Percentiles rank a stretch among this genome's conserved stretches.
phyloP scores from a whole-genome alignment of 37 sponge, comb jelly and placozoan genomes.

The Hexactinellida sp. region DNA sequence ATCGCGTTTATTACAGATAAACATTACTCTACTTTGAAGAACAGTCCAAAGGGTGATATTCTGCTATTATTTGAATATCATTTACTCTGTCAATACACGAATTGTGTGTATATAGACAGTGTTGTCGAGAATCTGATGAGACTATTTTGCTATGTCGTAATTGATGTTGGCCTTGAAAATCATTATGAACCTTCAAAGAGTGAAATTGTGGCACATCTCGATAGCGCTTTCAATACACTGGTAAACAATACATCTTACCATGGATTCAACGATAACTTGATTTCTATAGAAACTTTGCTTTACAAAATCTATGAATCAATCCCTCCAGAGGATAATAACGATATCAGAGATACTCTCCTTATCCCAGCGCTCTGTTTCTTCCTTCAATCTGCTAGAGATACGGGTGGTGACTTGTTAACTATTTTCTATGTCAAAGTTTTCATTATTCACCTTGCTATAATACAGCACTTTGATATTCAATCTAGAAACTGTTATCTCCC shows the following conservation, averaged over 20 bases:
- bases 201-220: background rate
- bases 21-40: background rate
- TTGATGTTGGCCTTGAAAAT: background rate
- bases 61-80: background rate
- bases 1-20: conserved; percentile 5
- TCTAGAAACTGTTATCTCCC: background rate
- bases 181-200: background rate
- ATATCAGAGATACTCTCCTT: background rate
- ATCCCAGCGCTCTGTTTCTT: background rate
- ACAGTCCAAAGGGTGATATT: background rate
- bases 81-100: background rate
- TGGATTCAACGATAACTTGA: background rate
- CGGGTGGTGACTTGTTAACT: background rate
- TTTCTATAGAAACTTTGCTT: background rate
- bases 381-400: background rate
- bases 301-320: background rate
- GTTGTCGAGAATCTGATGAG: background rate
- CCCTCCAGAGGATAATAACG: background rate
- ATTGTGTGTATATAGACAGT: background rate
- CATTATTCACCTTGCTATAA: background rate
- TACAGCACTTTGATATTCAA: background rate
- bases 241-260: background rate
- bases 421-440: conserved; percentile 8
- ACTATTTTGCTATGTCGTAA: background rate
- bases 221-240: background rate